These are phyloP conservation scores for Caenorhabditis sp. DNA, from an alignment of 2,888 invertebrate genomes.

Conservation along the genomic window DNA sequence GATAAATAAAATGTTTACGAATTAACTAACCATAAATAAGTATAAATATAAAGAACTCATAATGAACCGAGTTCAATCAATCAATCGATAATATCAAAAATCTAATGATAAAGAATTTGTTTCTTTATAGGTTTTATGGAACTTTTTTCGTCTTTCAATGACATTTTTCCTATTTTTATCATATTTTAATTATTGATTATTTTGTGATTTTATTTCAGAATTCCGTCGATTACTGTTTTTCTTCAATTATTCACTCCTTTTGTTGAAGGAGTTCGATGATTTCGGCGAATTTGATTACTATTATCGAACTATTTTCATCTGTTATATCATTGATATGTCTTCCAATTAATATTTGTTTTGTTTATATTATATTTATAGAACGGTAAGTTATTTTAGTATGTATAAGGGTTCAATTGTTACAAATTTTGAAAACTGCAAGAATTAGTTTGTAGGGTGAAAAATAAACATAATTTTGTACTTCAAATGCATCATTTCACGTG, in stretches of 20 bases:
- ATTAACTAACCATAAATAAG: too few species aligned
- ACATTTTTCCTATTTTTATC: neutral
- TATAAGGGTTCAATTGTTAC: too few species aligned
- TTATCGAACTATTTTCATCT: conserved; percentile 51
- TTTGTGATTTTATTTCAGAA: neutral
- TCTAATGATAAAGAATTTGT: too few species aligned
- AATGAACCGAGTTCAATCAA: too few species aligned
- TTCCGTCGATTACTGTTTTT: neutral
- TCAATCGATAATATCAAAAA: too few species aligned
- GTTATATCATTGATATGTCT: conserved; percentile 49
- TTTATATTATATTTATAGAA: conserved; percentile 46
- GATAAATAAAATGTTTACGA: too few species aligned
- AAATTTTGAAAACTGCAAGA: too few species aligned
- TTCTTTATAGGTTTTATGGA: neutral
- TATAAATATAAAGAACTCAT: too few species aligned
- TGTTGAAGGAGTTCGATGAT: neutral
- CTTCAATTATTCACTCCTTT: neutral
- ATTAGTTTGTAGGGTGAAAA: too few species aligned
- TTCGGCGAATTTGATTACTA: conserved; percentile 6
- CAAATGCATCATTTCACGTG: too few species aligned
- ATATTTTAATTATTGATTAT: neutral
- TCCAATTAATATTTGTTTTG: conserved; percentile 56
- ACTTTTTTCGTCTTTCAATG: neutral
- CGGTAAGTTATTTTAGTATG: conserved; percentile 36
- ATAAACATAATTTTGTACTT: conserved; percentile 12